Percentiles rank a stretch among this genome's conserved stretches.
These are phyloP conservation scores for Aporophyla nigra DNA, from an alignment of 2,888 invertebrate species.

Conservation along the genomic window DNA sequence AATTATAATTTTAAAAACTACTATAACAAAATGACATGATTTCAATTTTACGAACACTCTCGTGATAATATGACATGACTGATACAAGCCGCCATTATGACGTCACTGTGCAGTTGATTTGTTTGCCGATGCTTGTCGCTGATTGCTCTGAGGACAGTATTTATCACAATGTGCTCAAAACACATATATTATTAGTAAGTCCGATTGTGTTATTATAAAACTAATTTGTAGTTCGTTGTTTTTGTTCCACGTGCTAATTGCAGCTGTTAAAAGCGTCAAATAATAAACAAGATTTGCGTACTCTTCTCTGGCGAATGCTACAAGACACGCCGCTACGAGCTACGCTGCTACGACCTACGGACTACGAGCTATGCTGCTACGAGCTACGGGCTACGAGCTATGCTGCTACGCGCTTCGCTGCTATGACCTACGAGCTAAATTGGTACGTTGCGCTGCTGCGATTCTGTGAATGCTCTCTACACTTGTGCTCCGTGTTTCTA, in stretches of 20 bases:
- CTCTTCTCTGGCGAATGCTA: neutral
- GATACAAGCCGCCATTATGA: neutral
- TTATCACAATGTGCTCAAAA: neutral
- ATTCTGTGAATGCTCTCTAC: too few relatives aligned
- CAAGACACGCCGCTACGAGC: neutral
- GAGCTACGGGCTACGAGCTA: neutral
- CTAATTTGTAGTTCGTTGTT: slow-evolving; percentile 16
- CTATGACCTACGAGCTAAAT: neutral
- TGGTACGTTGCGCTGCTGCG: neutral
- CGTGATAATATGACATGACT: neutral
- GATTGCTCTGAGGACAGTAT: neutral
- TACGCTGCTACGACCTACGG: neutral
- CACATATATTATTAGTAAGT: neutral
- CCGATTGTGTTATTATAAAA: neutral
- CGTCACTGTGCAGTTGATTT: slow-evolving; percentile 10
- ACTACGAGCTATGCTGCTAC: neutral
- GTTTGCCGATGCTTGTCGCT: neutral
- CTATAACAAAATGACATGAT: too few relatives aligned
- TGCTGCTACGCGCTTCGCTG: neutral
- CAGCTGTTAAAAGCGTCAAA: neutral
- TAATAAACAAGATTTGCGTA: neutral
- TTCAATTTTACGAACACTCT: neutral
- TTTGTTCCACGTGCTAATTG: neutral
- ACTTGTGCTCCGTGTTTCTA: too few relatives aligned
- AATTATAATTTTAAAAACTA: too few relatives aligned